These are phyloP conservation scores for Syrphus vitripennis DNA, from an alignment of 2,888 invertebrate genomes.

Conservation along the genomic window DNA sequence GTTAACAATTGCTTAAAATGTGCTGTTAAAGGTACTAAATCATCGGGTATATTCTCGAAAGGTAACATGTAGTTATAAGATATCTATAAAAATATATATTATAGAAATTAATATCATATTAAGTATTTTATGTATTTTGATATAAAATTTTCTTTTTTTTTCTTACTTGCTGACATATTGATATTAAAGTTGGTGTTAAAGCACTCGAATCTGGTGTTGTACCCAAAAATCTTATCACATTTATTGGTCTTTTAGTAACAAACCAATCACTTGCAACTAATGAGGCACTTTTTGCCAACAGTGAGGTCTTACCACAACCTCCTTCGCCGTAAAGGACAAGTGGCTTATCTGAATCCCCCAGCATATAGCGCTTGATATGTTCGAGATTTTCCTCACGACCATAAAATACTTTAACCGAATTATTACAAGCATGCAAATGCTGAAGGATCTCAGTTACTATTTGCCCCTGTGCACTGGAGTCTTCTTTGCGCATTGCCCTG, in stretches of 20 bases:
- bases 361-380: constrained; percentile 91
- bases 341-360: constrained; percentile 92
- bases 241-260: constrained; percentile 88
- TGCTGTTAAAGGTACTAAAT: constrained; percentile 96
- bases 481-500: constrained; percentile 96
- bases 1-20: constrained; percentile 97
- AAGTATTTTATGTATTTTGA: neutral
- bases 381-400: constrained; percentile 93
- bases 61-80: constrained; percentile 95
- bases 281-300: constrained; percentile 95
- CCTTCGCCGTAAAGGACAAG: constrained; percentile 96
- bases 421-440: constrained; percentile 97
- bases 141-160: neutral
- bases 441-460: constrained; percentile 96
- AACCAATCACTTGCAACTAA: constrained; percentile 89
- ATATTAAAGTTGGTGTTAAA: constrained; percentile 95
- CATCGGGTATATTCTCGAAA: constrained; percentile 97
- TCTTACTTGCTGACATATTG: constrained; percentile 95
- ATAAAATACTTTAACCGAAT: constrained; percentile 96
- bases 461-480: constrained; percentile 95
- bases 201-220: constrained; percentile 98
- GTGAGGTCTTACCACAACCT: constrained; percentile 98
- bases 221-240: constrained; percentile 95
- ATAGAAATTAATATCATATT: neutral
- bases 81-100: constrained; percentile 84